Conservation (phyloP, 2,113 vertebrate genomes). For the Orthonyx spaldingii region DNA sequence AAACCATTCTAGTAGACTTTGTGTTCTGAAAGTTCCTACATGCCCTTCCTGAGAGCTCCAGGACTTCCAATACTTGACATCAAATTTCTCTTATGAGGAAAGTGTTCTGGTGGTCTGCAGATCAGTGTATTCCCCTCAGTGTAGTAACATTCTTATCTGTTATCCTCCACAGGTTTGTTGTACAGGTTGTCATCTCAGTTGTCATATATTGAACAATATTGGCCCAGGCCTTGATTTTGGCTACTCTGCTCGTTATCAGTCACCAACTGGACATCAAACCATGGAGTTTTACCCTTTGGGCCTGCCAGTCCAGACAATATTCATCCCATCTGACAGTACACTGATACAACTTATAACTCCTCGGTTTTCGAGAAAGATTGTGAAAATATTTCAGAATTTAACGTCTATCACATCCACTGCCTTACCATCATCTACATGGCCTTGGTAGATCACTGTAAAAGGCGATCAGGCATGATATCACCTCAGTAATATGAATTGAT, state of each 20-base stretch:
- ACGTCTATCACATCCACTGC: neutral
- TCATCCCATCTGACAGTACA: neutral
- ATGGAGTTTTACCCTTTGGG: neutral
- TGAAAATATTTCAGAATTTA: neutral
- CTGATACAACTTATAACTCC: neutral
- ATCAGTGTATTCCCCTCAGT: accelerated
- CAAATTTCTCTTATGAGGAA: neutral
- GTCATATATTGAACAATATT: neutral
- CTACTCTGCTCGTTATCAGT: neutral
- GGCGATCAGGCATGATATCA: neutral
- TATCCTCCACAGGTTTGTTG: neutral
- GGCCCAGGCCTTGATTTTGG: neutral
- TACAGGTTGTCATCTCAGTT: accelerated
- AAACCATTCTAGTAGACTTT: neutral
- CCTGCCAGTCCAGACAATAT: neutral
- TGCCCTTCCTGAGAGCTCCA: neutral
- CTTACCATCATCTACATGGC: no score
- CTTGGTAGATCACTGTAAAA: neutral
- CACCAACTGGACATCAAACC: neutral
- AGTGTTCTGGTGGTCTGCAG: neutral
- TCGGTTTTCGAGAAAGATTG: neutral
- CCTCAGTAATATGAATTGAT: neutral
- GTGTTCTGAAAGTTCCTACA: neutral
- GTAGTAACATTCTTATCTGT: neutral
- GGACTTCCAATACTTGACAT: neutral